A percentile compares a stretch with the other conserved stretches of the same genome.
Evolutionary conservation across 1,140 invertebrate species (phyloP).

Genomic region (Aradophagus sp.): DNA sequence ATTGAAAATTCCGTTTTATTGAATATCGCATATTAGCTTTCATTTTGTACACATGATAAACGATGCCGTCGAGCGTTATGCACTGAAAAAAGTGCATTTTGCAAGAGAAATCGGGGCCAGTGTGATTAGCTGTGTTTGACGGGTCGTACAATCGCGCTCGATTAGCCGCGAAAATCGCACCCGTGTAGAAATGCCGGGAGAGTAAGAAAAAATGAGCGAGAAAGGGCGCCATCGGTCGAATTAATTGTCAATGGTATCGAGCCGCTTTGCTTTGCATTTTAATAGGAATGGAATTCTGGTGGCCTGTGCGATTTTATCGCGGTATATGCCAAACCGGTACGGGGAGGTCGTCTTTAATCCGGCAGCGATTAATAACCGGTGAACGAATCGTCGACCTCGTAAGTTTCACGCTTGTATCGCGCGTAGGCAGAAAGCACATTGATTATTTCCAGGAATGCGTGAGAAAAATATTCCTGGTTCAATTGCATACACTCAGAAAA

Average conservation of each 20-base stretch:
- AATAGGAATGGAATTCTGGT: conserved; percentile 62
- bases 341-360: conserved; percentile 62
- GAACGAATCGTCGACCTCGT: conserved; percentile 60
- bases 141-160: conserved; percentile 39
- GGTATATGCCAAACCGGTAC: conserved; percentile 63
- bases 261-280: conserved; percentile 56
- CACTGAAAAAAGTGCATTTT: conserved; percentile 27
- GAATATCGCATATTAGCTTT: too few relatives aligned
- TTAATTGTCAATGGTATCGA: conserved; percentile 56
- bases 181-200: conserved; percentile 28
- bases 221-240: conserved; percentile 42
- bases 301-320: conserved; percentile 58
- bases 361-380: conserved; percentile 64
- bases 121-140: conserved; percentile 37
- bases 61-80: conserved; percentile 19
- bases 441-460: conserved; percentile 60
- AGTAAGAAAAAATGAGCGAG: conserved; percentile 49
- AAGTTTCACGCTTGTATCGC: conserved; percentile 59
- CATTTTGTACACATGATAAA: conserved; percentile 37
- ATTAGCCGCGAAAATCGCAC: conserved; percentile 54
- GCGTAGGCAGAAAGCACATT: conserved; percentile 50
- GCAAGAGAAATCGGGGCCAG: conserved; percentile 22
- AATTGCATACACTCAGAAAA: conserved; percentile 6
- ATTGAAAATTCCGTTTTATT: too few relatives aligned
- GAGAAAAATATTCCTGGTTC: conserved; percentile 42